Conservation (phyloP, 2,888 invertebrate species). For the Portevinia maculata region DNA sequence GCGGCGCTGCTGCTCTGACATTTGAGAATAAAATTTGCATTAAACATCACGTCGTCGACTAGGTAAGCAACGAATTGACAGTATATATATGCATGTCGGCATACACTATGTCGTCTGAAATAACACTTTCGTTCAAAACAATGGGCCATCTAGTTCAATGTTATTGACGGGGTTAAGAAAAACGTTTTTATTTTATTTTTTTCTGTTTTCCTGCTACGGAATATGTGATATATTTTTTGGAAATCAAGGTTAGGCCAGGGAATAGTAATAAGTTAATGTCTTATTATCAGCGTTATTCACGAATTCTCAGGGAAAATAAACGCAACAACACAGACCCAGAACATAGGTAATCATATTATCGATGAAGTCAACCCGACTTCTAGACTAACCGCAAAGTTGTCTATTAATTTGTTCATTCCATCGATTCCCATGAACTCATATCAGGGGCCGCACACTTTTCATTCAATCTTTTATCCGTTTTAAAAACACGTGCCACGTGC, state of each 20-base stretch:
- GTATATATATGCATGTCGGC: constrained; percentile 12
- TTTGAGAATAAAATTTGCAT: constrained; percentile 62
- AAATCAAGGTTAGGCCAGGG: constrained; percentile 32
- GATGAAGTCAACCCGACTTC: too few species aligned
- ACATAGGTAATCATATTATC: too few species aligned
- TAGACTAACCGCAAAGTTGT: too few species aligned
- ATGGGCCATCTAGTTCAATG: constrained; percentile 54
- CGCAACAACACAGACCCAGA: too few species aligned
- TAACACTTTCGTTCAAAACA: constrained; percentile 62
- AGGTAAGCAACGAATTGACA: constrained; percentile 20
- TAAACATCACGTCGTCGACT: constrained; percentile 36
- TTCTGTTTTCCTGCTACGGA: not conserved
- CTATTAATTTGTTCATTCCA: not conserved
- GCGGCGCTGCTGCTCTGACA: constrained; percentile 64
- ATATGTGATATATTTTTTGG: not conserved
- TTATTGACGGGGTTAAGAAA: constrained; percentile 47
- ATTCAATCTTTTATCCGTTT: constrained; percentile 16
- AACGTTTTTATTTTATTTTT: constrained; percentile 4
- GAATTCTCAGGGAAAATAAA: too few species aligned
- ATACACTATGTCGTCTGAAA: constrained; percentile 39
- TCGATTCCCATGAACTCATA: constrained; percentile 2
- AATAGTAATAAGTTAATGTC: not conserved
- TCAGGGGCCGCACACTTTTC: constrained; percentile 19
- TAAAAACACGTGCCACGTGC: constrained; percentile 50
- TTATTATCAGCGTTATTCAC: too few species aligned